These are phyloP conservation scores for Yoshiicerus persimilis DNA, from an alignment of 1,140 invertebrate species.

Conservation along the genomic window DNA sequence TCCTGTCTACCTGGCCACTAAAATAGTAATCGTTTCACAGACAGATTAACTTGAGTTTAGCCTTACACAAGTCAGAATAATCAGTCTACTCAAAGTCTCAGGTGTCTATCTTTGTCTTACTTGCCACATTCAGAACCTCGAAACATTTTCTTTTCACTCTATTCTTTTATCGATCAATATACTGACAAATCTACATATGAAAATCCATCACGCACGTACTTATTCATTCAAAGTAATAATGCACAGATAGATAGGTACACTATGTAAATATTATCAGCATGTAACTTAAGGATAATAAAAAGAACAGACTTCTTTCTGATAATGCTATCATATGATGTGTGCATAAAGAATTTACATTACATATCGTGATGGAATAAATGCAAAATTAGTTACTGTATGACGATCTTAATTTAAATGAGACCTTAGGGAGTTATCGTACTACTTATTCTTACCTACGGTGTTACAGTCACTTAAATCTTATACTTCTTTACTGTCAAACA, in stretches of 20 bases:
- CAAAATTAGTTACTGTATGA: too few relatives aligned
- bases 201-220: background rate
- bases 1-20: background rate
- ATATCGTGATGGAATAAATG: too few relatives aligned
- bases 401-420: too few relatives aligned
- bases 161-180: conserved; percentile 26
- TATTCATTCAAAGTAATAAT: background rate
- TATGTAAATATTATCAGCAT: background rate
- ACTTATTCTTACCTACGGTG: too few relatives aligned
- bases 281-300: too few relatives aligned
- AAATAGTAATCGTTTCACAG: background rate
- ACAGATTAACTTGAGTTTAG: background rate
- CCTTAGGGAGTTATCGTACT: too few relatives aligned
- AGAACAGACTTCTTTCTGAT: too few relatives aligned
- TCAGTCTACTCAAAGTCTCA: background rate
- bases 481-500: too few relatives aligned
- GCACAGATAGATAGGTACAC: background rate
- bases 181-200: background rate
- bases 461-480: too few relatives aligned
- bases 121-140: background rate
- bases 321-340: too few relatives aligned
- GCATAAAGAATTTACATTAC: too few relatives aligned
- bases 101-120: background rate
- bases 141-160: background rate
- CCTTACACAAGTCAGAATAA: conserved; percentile 7